Evolutionary conservation across 2,888 invertebrate genomes (phyloP), one percentile per base, ranked within the genome.

Genomic region (Apodemia arnacis): DNA sequence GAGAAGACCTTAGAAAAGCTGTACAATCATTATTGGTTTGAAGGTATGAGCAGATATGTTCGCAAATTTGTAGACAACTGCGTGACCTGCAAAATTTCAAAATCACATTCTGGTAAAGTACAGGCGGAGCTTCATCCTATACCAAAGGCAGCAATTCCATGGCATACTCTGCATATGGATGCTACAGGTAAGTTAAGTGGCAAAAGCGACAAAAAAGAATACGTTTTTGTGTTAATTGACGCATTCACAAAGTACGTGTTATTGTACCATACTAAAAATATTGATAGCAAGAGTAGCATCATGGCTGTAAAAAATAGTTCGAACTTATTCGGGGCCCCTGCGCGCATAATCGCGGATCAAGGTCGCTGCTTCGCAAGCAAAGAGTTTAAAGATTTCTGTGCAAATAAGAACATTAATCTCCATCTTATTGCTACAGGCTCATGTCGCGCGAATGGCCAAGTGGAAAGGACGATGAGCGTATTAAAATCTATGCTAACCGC

Each of bases 91-190:
- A 38, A 38, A 10, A 38, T 38, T 38, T 38, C 38, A 38, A 38
- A 38, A 38, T 38, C 38, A 10, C 38, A 38, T 38, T 38, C 38
- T 38, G 38, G 38, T 10, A 38, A 38, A 10, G 38, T 38, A 38
- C 10, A 38, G 10, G 38, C 38, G 38, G 38, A 38, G 38, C 38
- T 38, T 38, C 38, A 38, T 38, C 38, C 38, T 38, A 38, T 38
- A 38, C 38, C 10, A 10, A 38, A 38, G 38, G 38, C 38, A 38
- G 38, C 38, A 10, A 38, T 38, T 38, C 38, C 38, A 38, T 95
- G 94, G 94, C 95, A 95, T 74, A 95, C 95, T 0, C 24, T 95
- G 13, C 95, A 95, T 77, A 91, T 95, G 0, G 95, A 95, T 77
- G 84, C 88, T 1, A 87, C 90, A 8, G 92, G 94, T 11, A 95